Conservation (phyloP, 2,888 invertebrate species). For the Caenorhabditis sp. region DNA sequence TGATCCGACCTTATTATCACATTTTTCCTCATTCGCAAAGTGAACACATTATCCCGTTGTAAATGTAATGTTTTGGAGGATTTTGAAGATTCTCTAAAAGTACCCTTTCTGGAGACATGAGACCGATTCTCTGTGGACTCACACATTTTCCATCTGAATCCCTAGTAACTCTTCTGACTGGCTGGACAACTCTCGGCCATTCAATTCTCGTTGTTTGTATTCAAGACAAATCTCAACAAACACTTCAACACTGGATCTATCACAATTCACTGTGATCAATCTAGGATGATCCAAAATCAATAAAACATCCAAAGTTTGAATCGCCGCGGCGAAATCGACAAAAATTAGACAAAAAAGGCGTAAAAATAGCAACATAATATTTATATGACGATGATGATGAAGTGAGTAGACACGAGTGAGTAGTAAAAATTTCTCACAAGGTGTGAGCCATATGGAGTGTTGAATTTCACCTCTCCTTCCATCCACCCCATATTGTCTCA, state of each 20-base stretch:
- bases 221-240: slow-evolving; percentile 30
- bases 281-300: slow-evolving; percentile 31
- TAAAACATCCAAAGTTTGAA: slow-evolving; percentile 16
- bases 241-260: slow-evolving; percentile 14
- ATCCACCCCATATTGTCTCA: not conserved
- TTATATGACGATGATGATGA: not conserved
- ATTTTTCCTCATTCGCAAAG: slow-evolving; percentile 11
- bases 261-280: slow-evolving; percentile 15
- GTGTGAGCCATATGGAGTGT: slow-evolving; percentile 14
- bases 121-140: too few relatives aligned
- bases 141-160: slow-evolving; percentile 26
- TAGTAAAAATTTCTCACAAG: slow-evolving; percentile 9
- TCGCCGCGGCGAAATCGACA: not conserved
- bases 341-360: slow-evolving; percentile 3
- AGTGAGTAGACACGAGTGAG: too few relatives aligned
- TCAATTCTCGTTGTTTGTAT: slow-evolving; percentile 10
- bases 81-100: slow-evolving; percentile 1
- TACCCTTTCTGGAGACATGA: too few relatives aligned
- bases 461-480: slow-evolving; percentile 18
- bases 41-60: slow-evolving; percentile 11
- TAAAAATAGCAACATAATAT: not conserved
- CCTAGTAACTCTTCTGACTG: slow-evolving; percentile 25
- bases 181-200: slow-evolving; percentile 3
- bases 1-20: slow-evolving; percentile 14
- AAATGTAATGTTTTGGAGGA: slow-evolving; percentile 14